These are phyloP conservation scores for Tethya wilhelma DNA, from an alignment of 37 sponge, comb jelly and placozoan species.

Conservation along the genomic window DNA sequence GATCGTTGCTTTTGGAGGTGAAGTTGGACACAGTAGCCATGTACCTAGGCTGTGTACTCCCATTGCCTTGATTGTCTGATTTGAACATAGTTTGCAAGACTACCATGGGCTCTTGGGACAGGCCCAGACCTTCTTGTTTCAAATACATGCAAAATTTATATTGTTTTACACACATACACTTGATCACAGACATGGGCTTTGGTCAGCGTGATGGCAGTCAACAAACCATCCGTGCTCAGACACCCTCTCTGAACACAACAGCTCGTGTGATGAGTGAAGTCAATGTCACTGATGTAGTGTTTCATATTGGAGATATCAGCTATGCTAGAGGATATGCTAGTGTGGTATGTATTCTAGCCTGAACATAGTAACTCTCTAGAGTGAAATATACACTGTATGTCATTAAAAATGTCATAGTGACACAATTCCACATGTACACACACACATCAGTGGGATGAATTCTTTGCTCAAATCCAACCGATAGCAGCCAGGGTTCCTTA, in stretches of 20 bases:
- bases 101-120: background rate
- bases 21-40: no score
- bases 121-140: background rate
- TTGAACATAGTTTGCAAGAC: no score
- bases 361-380: slow-evolving; percentile 3
- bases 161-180: background rate
- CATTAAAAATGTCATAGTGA: no score
- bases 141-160: background rate
- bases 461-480: slow-evolving; percentile 71
- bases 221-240: slow-evolving; percentile 28
- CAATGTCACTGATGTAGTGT: slow-evolving; percentile 62
- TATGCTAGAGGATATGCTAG: slow-evolving; percentile 64
- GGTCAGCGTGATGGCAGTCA: slow-evolving; percentile 56
- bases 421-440: slow-evolving; percentile 10
- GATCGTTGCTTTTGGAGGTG: slow-evolving; percentile 72
- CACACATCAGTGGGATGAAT: slow-evolving; percentile 86
- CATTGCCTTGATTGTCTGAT: no score
- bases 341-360: no score
- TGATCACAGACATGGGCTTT: slow-evolving; percentile 64
- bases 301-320: slow-evolving; percentile 90
- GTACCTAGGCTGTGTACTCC: no score
- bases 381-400: no score
- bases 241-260: slow-evolving; percentile 67
- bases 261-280: slow-evolving; percentile 21
- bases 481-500: slow-evolving; percentile 72